Base-by-base conservation (phyloP, 35 echinoderm and acorn worm genomes). In the Anneissia japonica region DNA sequence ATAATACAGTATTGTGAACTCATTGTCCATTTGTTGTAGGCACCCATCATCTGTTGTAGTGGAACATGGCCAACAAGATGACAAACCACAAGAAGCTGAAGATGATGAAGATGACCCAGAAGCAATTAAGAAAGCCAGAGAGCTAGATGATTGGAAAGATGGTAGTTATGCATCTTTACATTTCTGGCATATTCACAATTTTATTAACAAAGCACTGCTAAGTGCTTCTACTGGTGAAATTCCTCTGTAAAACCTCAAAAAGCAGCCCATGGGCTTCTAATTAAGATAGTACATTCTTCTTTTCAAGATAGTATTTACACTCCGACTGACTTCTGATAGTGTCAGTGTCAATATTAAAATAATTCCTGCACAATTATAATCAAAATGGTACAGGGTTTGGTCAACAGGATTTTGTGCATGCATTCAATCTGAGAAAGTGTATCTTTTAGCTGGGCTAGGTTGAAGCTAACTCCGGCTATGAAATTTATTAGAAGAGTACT, bases 91-190 rank as follows among this genome's bases (percentile, higher is more conserved):
- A 83, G 93, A 93, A 77, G 32, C n/a, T 64, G 91, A 93, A 28
- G 74, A 93, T 26, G 91, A 97, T 36, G 89, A 76, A 30, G 95
- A 97, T 83, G 95, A 97, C 72, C 88, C 88, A 39, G 89, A 90
- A 77, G 91, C 87, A 17, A 77, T 97, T 31, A 89, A 77, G 74
- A 93, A 93, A 84, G 89, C 95, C 31, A 93, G 95, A 74, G 91
- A 97, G 79, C 85, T 85, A 82, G 95, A 93, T 84, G 95, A 97
- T n/a, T 97, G 91, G 91, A 97, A 97, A 86, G 95, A 97, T 86
- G 92, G 95, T 97, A 77, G 91, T 89, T 79, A 10, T 91, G 21
- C 11, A 55, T 29, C 4, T 81, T 4, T 4, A 36, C 4, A 81
- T 36, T 26, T 4, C 4, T 11, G 33, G 35, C 19, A 28, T 6